These are phyloP conservation scores for Beaufortia kweichowensis DNA, from an alignment of 2,113 vertebrate genomes.

Conservation along the genomic window DNA sequence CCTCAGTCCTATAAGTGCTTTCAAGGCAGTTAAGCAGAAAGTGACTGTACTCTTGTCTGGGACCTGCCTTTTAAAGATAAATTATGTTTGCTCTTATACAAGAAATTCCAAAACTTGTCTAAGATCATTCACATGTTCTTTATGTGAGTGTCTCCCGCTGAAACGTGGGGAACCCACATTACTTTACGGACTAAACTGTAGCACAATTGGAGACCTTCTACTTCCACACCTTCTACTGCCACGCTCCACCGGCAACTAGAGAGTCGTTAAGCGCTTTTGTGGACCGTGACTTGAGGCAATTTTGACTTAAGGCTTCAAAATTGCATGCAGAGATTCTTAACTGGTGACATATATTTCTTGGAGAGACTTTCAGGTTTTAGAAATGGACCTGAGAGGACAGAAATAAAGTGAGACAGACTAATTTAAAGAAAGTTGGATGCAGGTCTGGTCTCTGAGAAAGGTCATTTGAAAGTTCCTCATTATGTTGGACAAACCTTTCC, in stretches of 20 bases:
- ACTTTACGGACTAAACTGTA: conserved; percentile 22
- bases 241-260: conserved; percentile 50
- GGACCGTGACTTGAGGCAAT: conserved; percentile 61
- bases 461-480: conserved; percentile 16
- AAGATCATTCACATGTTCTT: conserved; percentile 35
- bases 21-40: neutral
- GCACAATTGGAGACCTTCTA: conserved; percentile 27
- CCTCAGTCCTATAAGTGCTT: neutral
- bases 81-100: neutral
- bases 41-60: too few species aligned
- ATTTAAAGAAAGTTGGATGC: neutral
- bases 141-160: neutral
- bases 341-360: conserved; percentile 44
- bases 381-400: conserved; percentile 12
- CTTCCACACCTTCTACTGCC: conserved; percentile 52
- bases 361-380: conserved; percentile 34
- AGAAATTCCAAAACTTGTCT: conserved; percentile 41
- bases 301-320: conserved; percentile 47
- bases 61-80: too few species aligned
- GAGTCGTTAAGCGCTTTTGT: conserved; percentile 64
- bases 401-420: neutral
- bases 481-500: conserved; percentile 29
- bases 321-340: conserved; percentile 50
- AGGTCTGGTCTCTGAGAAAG: conserved; percentile 4
- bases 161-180: conserved; percentile 30